These are phyloP conservation scores for Girardinus metallicus DNA, from an alignment of 2,797 vertebrate species.

Conservation along the genomic window DNA sequence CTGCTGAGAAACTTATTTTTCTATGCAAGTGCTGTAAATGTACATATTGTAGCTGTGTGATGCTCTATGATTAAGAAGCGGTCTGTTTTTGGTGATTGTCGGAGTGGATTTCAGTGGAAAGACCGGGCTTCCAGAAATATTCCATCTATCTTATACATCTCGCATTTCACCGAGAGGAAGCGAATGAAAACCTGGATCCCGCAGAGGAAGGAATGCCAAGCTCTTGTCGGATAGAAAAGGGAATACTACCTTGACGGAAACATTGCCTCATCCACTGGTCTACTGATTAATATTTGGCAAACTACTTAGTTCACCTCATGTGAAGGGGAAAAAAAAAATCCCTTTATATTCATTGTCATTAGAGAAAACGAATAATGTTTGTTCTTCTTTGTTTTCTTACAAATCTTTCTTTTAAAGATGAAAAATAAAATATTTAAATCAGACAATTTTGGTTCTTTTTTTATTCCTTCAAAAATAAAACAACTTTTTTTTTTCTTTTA, in stretches of 20 bases:
- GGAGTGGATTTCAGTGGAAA: constrained; percentile 57
- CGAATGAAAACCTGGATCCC: constrained; percentile 31
- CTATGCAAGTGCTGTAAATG: constrained; percentile 85
- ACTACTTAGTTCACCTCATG: constrained; percentile 76
- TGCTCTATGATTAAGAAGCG: constrained; percentile 66
- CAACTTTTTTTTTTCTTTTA: not conserved
- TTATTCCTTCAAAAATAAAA: not conserved
- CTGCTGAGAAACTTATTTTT: constrained; percentile 84
- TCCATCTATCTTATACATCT: constrained; percentile 54
- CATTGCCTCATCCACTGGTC: constrained; percentile 68
- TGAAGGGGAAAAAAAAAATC: constrained; percentile 50
- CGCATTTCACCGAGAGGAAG: constrained; percentile 58
- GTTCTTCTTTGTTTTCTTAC: constrained; percentile 81
- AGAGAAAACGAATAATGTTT: constrained; percentile 65
- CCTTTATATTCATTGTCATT: constrained; percentile 67
- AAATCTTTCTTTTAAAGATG: constrained; percentile 75
- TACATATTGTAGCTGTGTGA: constrained; percentile 78
- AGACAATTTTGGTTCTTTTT: constrained; percentile 22
- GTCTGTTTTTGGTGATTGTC: constrained; percentile 66
- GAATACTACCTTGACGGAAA: constrained; percentile 58
- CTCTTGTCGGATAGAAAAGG: constrained; percentile 53
- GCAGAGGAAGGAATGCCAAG: constrained; percentile 17
- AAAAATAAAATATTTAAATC: constrained; percentile 83
- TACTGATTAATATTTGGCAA: constrained; percentile 76
- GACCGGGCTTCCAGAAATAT: constrained; percentile 74